Base-by-base conservation (phyloP, 2,888 invertebrate genomes). In the Erebia palarica region DNA sequence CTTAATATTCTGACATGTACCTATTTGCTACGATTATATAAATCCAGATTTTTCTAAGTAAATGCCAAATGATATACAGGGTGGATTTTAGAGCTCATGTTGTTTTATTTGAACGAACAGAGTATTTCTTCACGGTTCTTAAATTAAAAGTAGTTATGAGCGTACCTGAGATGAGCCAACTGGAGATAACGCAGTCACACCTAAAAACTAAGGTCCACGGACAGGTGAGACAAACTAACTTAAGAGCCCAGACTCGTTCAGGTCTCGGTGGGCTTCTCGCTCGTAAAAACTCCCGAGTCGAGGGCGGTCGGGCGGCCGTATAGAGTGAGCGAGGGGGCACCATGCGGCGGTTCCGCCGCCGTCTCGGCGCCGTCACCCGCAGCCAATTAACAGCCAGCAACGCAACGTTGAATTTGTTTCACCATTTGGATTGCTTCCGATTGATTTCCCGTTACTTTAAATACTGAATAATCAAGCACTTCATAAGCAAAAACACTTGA, bases 341-440 rank as follows among this genome's bases (percentile, higher is more conserved):
- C 91, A 91, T 92, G 93, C 93, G 90, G 93, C 88, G 92, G 92
- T 91, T 88, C 91, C 88, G 86, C 91, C 91, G 91, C 90, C 91
- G 92, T 92, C 92, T 92, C 92, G 92, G 92, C 93, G 92, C 92
- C 92, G 86, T 91, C 92, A 88, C 92, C 92, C 92, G 92, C 92
- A 92, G 91, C 91, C 92, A 92, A 92, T 92, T 92, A 92, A 91
- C 92, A 87, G 89, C 84, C 87, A 84, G 90, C 90, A 91, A 88
- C 84, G 84, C 89, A 87, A 90, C 86, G 87, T 83, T 88, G 88
- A 91, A 89, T 91, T 92, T 90, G 88, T 91, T 92, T 90, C 91
- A 81, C 86, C 86, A 88, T 88, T 92, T 81, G 82, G 87, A 89
- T 87, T 87, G 87, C 91, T 92, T 92, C 91, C 90, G 92, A 92